Evolutionary conservation across 2,888 invertebrate species (phyloP).

Genomic region (Dermolepida albohirtum): DNA sequence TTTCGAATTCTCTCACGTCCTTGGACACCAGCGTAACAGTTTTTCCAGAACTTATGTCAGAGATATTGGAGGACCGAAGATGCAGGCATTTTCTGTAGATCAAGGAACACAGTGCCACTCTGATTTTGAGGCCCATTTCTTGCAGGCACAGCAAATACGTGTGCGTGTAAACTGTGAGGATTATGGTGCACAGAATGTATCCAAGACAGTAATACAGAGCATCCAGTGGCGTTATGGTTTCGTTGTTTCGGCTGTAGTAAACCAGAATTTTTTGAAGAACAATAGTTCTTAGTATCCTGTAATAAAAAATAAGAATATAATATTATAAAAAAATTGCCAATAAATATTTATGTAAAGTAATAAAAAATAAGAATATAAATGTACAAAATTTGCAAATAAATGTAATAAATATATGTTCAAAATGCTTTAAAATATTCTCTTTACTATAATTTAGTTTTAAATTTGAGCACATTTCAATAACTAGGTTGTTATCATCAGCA

Average conservation of each 20-base stretch:
- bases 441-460: too few species aligned
- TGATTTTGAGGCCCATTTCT: constrained; percentile 77
- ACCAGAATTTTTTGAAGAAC: constrained; percentile 65
- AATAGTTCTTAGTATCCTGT: constrained; percentile 73
- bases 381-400: too few species aligned
- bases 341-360: too few species aligned
- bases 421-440: too few species aligned
- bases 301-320: constrained; percentile 15
- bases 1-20: constrained; percentile 87
- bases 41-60: constrained; percentile 80
- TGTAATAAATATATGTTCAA: too few species aligned
- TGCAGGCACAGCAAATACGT: constrained; percentile 79
- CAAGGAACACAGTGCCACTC: constrained; percentile 78
- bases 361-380: too few species aligned
- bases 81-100: constrained; percentile 79
- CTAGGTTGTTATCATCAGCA: too few species aligned
- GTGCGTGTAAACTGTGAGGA: constrained; percentile 74
- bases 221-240: constrained; percentile 65
- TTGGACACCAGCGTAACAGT: constrained; percentile 73
- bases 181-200: constrained; percentile 70
- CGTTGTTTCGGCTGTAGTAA: constrained; percentile 68
- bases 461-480: too few species aligned
- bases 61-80: constrained; percentile 83
- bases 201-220: constrained; percentile 77
- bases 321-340: too few species aligned